phyloP scores from a whole-genome alignment of 2,888 invertebrate genomes.

The Omphaloscelis lunosa region DNA sequence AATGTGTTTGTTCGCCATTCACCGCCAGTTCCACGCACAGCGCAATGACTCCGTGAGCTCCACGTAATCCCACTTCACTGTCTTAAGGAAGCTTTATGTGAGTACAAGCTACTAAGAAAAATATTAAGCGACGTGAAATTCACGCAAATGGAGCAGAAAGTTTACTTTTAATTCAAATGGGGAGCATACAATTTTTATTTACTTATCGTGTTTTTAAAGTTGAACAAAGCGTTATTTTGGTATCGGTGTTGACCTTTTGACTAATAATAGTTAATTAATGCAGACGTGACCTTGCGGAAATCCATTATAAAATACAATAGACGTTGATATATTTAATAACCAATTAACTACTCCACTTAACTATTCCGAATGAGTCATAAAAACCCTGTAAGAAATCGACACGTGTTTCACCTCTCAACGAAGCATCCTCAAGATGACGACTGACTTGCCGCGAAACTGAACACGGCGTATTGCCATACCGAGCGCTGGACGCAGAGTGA shows the following conservation, averaged over 20 bases:
- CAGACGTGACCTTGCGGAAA: too few relatives aligned
- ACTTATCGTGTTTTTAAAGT: constrained; percentile 21
- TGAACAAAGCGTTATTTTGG: constrained; percentile 4
- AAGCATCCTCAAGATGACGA: too few relatives aligned
- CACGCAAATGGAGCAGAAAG: constrained; percentile 33
- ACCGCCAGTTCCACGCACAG: background rate
- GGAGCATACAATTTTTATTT: constrained; percentile 13
- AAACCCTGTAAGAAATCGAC: too few relatives aligned
- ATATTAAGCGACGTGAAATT: constrained; percentile 40
- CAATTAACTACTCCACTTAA: too few relatives aligned
- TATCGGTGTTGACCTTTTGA: background rate
- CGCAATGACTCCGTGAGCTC: constrained; percentile 25
- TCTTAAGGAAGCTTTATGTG: constrained; percentile 44
- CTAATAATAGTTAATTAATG: too few relatives aligned
- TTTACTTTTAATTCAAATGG: constrained; percentile 46
- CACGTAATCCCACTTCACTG: constrained; percentile 50
- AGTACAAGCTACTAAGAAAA: constrained; percentile 51
- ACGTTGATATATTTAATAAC: too few relatives aligned
- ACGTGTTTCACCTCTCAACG: too few relatives aligned
- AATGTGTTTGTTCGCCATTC: background rate
- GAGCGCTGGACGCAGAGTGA: too few relatives aligned
- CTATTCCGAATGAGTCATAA: too few relatives aligned
- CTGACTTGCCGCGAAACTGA: too few relatives aligned
- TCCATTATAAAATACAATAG: too few relatives aligned
- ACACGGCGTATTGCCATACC: too few relatives aligned